Percentiles rank a stretch among this genome's conserved stretches.
These are phyloP conservation scores for Aplocera efformata DNA, from an alignment of 2,888 invertebrate genomes.

Conservation along the genomic window DNA sequence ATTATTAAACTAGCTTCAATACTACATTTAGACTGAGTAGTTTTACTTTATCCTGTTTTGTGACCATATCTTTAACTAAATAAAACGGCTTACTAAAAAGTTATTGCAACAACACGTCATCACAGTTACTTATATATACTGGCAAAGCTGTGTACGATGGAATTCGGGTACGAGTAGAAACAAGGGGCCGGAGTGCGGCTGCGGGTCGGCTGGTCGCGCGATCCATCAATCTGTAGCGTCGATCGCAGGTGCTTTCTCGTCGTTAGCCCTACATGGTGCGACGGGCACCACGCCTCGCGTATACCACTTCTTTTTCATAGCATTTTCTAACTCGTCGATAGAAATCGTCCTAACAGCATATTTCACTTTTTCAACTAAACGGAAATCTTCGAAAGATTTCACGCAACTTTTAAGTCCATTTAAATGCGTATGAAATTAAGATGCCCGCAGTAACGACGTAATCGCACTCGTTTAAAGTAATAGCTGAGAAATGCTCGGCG, in stretches of 20 bases:
- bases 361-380: constrained; percentile 66
- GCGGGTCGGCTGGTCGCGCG: constrained; percentile 34
- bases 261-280: constrained; percentile 76
- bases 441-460: constrained; percentile 63
- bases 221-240: constrained; percentile 71
- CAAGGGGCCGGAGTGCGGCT: constrained; percentile 28
- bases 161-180: constrained; percentile 11
- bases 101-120: too few species aligned
- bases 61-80: constrained; percentile 4
- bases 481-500: constrained; percentile 58
- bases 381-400: constrained; percentile 60
- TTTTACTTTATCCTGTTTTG: constrained; percentile 18
- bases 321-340: constrained; percentile 77
- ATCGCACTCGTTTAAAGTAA: constrained; percentile 67
- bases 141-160: constrained; percentile 3
- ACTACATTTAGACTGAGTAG: constrained; percentile 15
- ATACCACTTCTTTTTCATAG: constrained; percentile 74
- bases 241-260: constrained; percentile 76
- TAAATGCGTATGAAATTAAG: constrained; percentile 65
- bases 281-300: constrained; percentile 70
- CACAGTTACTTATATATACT: too few species aligned
- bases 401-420: constrained; percentile 55
- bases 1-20: constrained; percentile 27
- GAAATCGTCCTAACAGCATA: constrained; percentile 74
- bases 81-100: constrained; percentile 9